A percentile compares a stretch with the other conserved stretches of the same genome.
phyloP scores from a whole-genome alignment of 2,888 invertebrate genomes.

The Athalia cordata region DNA sequence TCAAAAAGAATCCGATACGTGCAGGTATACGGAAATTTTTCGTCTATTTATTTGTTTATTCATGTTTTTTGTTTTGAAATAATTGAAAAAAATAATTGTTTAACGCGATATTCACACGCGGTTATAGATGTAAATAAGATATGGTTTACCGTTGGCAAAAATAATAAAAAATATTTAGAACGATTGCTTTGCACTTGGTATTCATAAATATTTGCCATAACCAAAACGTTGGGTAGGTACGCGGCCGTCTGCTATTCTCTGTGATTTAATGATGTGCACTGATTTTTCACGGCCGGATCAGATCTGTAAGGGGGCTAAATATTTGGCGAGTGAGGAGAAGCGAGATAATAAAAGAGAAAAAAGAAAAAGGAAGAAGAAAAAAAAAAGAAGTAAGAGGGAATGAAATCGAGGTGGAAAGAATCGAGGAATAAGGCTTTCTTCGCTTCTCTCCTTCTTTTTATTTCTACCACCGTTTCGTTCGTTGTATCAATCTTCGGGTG shows the following conservation, averaged over 20 bases:
- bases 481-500: slow-evolving; percentile 32
- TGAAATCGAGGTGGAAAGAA: slow-evolving; percentile 23
- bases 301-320: neutral
- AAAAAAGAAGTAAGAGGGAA: slow-evolving; percentile 12
- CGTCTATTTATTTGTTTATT: too few relatives aligned
- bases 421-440: neutral
- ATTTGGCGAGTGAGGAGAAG: neutral
- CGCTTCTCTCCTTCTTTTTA: too few relatives aligned
- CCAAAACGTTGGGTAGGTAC: slow-evolving; percentile 51
- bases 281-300: slow-evolving; percentile 65
- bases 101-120: too few relatives aligned
- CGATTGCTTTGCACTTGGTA: slow-evolving; percentile 50
- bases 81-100: too few relatives aligned
- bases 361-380: neutral
- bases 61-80: neutral
- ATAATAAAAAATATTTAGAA: neutral
- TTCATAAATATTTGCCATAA: slow-evolving; percentile 70
- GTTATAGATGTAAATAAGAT: too few relatives aligned
- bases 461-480: neutral
- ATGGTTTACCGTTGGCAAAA: too few relatives aligned
- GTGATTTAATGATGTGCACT: slow-evolving; percentile 70
- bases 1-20: too few relatives aligned
- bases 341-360: neutral
- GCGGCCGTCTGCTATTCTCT: slow-evolving; percentile 61
- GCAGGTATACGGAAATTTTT: too few relatives aligned